Percentiles rank a stretch among this genome's conserved stretches.
Conservation (phyloP, 2,888 invertebrate genomes). For the Eupithecia pulchellata region DNA sequence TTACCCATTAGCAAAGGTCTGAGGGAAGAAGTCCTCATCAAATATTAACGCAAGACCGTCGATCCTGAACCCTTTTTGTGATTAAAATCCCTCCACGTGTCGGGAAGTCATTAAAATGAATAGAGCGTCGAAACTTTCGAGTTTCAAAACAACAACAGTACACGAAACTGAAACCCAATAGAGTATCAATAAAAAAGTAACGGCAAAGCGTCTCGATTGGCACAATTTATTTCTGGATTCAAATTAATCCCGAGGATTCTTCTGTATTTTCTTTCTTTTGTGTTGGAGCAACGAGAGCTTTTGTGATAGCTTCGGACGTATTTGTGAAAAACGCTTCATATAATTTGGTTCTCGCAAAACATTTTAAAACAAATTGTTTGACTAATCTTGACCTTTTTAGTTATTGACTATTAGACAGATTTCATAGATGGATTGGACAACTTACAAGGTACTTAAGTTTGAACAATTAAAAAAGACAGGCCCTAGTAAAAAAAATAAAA, state of each 20-base stretch:
- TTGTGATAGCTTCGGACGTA: slow-evolving; percentile 2
- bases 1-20: neutral
- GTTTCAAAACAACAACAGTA: slow-evolving; percentile 15
- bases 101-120: slow-evolving; percentile 13
- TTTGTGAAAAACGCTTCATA: neutral
- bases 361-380: neutral
- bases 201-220: slow-evolving; percentile 26
- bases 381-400: too few relatives aligned
- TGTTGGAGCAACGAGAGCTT: slow-evolving; percentile 4
- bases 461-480: too few relatives aligned
- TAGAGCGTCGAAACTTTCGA: slow-evolving; percentile 7
- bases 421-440: too few relatives aligned
- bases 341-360: neutral
- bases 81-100: neutral
- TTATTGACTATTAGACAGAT: too few relatives aligned
- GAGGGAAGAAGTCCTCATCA: too few relatives aligned
- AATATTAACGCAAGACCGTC: neutral
- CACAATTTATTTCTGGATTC: slow-evolving; percentile 29
- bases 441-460: too few relatives aligned
- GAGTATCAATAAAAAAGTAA: slow-evolving; percentile 30
- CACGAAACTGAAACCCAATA: slow-evolving; percentile 23
- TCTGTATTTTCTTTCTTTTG: slow-evolving; percentile 26
- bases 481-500: too few relatives aligned
- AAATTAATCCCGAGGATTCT: slow-evolving; percentile 25
- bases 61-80: neutral